Evolutionary conservation across 2,113 vertebrate genomes (phyloP).

Genomic region (Calyptommatus sinebrachiatus): DNA sequence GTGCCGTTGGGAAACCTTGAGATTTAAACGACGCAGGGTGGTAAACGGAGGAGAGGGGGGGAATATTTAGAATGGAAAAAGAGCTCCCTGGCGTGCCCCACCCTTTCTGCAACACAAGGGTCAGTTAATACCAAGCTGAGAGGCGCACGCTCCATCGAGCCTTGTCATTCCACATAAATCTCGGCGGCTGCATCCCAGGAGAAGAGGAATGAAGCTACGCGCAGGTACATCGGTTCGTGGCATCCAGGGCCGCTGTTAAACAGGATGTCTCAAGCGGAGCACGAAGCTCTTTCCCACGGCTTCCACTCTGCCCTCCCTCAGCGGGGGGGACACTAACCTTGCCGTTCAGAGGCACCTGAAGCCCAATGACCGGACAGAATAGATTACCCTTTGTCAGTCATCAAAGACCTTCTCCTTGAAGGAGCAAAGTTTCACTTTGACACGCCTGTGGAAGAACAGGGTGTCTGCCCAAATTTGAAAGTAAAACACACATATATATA

Average conservation of each 20-base stretch:
- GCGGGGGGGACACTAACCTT: background rate
- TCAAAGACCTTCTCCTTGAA: background rate
- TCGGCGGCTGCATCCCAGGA: rapidly evolving
- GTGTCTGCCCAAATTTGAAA: background rate
- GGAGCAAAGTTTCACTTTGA: background rate
- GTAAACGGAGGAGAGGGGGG: no score
- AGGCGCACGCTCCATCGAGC: background rate
- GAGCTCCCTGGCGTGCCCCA: background rate
- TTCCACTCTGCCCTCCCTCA: background rate
- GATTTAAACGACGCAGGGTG: background rate
- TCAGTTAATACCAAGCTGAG: rapidly evolving
- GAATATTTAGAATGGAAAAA: background rate
- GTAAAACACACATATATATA: no score
- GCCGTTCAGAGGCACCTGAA: background rate
- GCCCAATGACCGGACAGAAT: rapidly evolving
- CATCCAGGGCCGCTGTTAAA: rapidly evolving
- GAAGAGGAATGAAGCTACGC: rapidly evolving
- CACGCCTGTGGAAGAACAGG: background rate
- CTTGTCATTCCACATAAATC: background rate
- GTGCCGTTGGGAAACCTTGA: background rate
- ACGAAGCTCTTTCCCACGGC: rapidly evolving
- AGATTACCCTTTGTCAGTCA: background rate
- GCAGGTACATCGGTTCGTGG: rapidly evolving
- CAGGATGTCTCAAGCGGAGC: background rate
- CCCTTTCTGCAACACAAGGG: background rate